phyloP scores from a whole-genome alignment of 2,113 vertebrate genomes.

The Stegastes partitus region DNA sequence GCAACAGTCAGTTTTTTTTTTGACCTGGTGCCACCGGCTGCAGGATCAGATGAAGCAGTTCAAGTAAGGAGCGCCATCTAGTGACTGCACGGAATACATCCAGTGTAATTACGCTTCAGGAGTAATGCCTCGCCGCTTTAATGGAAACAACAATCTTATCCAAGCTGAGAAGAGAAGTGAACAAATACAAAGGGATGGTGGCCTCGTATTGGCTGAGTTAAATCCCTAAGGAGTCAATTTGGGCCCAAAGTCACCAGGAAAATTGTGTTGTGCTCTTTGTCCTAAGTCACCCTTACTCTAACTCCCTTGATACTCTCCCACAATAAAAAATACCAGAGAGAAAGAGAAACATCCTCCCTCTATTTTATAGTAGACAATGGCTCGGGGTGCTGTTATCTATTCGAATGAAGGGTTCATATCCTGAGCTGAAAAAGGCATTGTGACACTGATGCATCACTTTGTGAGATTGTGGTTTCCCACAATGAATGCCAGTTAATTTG shows the following conservation, averaged over 20 bases:
- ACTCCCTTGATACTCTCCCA: not conserved
- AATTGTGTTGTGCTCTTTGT: not conserved
- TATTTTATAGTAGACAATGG: slow-evolving; percentile 6
- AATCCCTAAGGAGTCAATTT: slow-evolving; percentile 9
- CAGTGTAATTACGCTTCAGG: slow-evolving; percentile 4
- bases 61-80: slow-evolving; percentile 72
- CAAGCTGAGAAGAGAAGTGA: not conserved
- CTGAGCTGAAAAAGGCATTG: slow-evolving; percentile 2
- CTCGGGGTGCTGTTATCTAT: not conserved
- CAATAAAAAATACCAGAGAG: slow-evolving; percentile 3
- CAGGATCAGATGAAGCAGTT: slow-evolving; percentile 37
- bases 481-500: slow-evolving; percentile 3
- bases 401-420: not conserved
- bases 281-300: not conserved
- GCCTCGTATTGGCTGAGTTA: not conserved
- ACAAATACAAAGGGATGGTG: not conserved
- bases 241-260: not conserved
- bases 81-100: slow-evolving; percentile 41
- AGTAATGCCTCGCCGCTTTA: not conserved
- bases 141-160: slow-evolving; percentile 7
- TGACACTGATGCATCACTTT: slow-evolving; percentile 1
- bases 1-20: slow-evolving; percentile 34
- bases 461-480: not conserved
- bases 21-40: slow-evolving; percentile 43
- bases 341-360: not conserved